Evolutionary conservation across 2,797 vertebrate genomes (phyloP), one percentile per base, ranked within the genome.

Genomic region (Phrynocephalus forsythii): DNA sequence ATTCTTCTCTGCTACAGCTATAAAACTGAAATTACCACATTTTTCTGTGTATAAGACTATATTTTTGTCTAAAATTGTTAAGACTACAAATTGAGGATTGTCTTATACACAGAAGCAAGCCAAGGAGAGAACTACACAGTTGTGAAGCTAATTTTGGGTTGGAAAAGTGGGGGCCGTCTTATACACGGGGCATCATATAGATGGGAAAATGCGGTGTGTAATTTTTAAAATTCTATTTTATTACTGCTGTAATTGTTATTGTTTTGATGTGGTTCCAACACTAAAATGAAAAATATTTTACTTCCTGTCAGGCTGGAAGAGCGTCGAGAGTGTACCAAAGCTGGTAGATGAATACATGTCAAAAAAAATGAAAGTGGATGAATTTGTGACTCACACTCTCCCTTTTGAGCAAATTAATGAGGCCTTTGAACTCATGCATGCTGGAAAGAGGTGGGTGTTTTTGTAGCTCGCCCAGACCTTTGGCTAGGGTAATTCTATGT

Each of bases 321-420:
- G 98, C 20, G 97, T 99, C 80, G 98, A 99, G 89, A 98, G 88
- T 0, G 97, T 99, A 22, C 99, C 98, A 0, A 99, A 98, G 92
- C 95, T 99, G 93, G 98, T 99, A 88, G 97, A 97, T 6, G 98
- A 99, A 86, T 99, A 99, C 93, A 97, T 99, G 97, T 97, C 94
- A 56, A 98, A 98, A 93, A 99, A 99, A 95, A 97, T 99, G 87
- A 99, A 98, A 96, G 97, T 99, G 94, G 98, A 99, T 87, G 98
- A 99, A 95, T 99, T 99, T 96, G 97, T 99, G 85, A 99, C 98
- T 88, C 97, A 98, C 94, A 98, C 90, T 0, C 90, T 99, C 87
- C 96, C 98, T 88, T 99, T 99, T 87, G 95, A 97, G n/a, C 94
- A 98, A 95, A 98, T 99, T 92, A 99, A 98, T 68, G 96, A 99